Base-by-base conservation (phyloP, 1,140 invertebrate genomes). In the Tribolium castaneum region DNA sequence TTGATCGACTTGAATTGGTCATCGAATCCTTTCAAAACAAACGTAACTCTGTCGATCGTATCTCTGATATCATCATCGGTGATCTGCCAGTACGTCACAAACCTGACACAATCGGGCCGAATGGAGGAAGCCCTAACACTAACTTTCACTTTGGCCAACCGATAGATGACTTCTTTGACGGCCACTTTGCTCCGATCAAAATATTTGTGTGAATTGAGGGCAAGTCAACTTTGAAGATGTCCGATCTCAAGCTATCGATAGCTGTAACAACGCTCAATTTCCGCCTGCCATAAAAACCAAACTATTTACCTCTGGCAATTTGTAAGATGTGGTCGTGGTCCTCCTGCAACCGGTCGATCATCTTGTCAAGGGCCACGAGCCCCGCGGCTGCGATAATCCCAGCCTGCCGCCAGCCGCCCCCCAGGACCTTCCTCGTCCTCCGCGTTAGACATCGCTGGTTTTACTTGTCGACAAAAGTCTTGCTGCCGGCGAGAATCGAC, bases 301-400 rank as follows among this genome's bases (percentile, higher is more conserved):
- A 56, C 19, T 1, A 62, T 30, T 77, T 88, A 92, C 95, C 91
- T 86, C 90, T 86, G 1, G 93, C 96, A 25, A 98, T 89, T 59
- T 85, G 84, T 34, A 86, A 86, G 0, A 95, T 92, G 62, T 92
- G 90, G 56, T 89, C 86, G 86, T 99, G 97, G 87, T 98, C 97
- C 0, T 91, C 86, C 2, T 81, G 82, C 14, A 99, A 87, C 45
- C 90, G 87, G 0, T 93, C 92, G 0, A 93, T 89, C 73, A 93
- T 92, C 73, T 94, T 90, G 10, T 97, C 92, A 6, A 99, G 83
- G 0, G 95, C 93, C 7, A 96, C 92, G 0, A 97, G 81, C 1
- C 96, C 96, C 13, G 96, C 94, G 0, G 96, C 96, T 1, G 97
- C 97, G 5, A 99, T 84, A 22, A 98, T 88, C 4, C 98, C 98